phyloP scores from a whole-genome alignment of 1,140 invertebrate species.

The Carcinoscorpius rotundicauda region DNA sequence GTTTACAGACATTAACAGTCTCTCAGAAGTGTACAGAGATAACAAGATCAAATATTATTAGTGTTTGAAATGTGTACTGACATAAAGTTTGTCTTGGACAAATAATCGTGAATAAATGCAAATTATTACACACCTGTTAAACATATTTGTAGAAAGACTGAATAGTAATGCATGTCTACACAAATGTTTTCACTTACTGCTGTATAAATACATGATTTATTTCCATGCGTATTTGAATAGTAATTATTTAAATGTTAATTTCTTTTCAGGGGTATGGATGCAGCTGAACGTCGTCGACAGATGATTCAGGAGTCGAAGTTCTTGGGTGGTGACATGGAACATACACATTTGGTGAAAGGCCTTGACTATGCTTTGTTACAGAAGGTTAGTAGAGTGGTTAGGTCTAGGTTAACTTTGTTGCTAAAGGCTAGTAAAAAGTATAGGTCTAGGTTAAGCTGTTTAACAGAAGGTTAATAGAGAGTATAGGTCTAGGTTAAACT shows the following conservation, averaged over 20 bases:
- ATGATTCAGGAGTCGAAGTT: conserved; percentile 99
- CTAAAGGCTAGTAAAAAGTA: no score
- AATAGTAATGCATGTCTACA: no score
- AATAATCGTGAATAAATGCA: no score
- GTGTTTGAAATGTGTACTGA: no score
- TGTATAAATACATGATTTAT: no score
- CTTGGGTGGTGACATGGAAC: conserved; percentile 99
- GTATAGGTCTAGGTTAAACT: conserved; percentile 87
- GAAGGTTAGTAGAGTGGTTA: conserved; percentile 52
- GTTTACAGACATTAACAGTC: no score
- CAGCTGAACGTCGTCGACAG: conserved; percentile 85
- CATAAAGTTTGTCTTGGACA: no score
- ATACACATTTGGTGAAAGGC: conserved; percentile 99
- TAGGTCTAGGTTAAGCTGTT: conserved; percentile 95
- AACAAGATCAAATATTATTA: no score
- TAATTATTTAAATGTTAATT: conserved; percentile 9
- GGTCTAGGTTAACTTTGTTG: not conserved
- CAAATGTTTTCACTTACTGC: no score
- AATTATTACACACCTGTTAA: no score
- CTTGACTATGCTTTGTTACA: conserved; percentile 98
- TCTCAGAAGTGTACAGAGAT: no score
- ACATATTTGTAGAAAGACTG: no score
- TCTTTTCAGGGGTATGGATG: conserved; percentile 51
- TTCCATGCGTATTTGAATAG: not conserved
- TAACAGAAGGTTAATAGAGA: conserved; percentile 67